Evolutionary conservation across 1,140 invertebrate species (phyloP), one percentile per base, ranked within the genome.

Genomic region (Brachionus calyciflorus): DNA sequence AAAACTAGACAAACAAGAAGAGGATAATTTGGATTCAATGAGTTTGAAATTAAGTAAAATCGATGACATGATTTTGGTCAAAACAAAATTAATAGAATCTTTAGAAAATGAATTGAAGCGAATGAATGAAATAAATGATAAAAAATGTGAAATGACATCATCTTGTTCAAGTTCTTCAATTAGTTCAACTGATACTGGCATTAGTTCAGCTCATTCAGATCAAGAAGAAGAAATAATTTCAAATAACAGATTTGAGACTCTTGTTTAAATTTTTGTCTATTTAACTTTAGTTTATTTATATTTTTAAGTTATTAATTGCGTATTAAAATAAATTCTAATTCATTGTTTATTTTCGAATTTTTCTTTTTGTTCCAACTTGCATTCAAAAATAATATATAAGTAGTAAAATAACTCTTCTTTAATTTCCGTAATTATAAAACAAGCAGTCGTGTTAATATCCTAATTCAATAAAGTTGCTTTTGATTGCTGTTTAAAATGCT

Each of bases 151-250:
- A 44, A 12, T 44, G 19, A 30, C 37, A 24, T 41, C 7, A 5
- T 44, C 60, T 0, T 44, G 44, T 65, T 65, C 60, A 65, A 37
- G 24, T 44, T 65, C 60, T 3, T 65, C 60, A 65, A 41, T 65
- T 24, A 21, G 40, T 3, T 65, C 60, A 65, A 24, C 60, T 24
- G 60, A 65, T 24, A 65, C 60, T 65, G 60, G 60, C 14, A 65
- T 65, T 3, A 65, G 60, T 65, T 65, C 40, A 14, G 33, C 60
- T 14, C 33, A 65, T 24, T 65, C 60, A 44, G 60, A 65, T 2
- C 2, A 10, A 7, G 44, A 46, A 46, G 60, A 65, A 3, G 40
- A 65, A n/a, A 24, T 41, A 9, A 37, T 5, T 9, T 5, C 33
- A 55, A 55, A 26, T 37, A 30, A 6, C n/a, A 46, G 40, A 24